Evolutionary conservation across 1,140 invertebrate species (phyloP).

Genomic region (Drosophila ambigua): DNA sequence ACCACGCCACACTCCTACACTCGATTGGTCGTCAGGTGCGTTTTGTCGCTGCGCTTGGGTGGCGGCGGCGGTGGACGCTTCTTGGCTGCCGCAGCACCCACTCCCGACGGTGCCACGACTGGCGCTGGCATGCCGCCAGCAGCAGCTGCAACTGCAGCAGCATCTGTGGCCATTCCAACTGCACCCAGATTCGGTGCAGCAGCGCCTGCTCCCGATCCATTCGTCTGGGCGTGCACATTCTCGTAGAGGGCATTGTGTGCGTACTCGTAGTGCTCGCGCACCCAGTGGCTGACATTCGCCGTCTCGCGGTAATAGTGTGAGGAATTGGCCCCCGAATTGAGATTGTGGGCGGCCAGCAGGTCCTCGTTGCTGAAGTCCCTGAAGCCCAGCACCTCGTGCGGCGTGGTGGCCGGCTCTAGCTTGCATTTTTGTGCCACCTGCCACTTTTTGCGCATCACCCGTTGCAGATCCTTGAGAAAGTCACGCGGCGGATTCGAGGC

Average conservation of each 20-base stretch:
- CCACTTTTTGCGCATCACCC: conserved; percentile 97
- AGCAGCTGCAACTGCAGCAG: conserved; percentile 5
- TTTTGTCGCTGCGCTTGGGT: conserved; percentile 91
- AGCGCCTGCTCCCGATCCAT: conserved; percentile 15
- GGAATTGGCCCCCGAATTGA: conserved; percentile 72
- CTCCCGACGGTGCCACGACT: conserved; percentile 16
- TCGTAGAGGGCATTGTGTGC: conserved; percentile 82
- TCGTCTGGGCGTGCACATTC: conserved; percentile 76
- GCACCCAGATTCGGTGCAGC: not conserved
- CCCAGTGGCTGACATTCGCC: conserved; percentile 94
- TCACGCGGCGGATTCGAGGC: conserved; percentile 91
- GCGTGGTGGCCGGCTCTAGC: conserved; percentile 91
- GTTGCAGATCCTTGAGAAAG: conserved; percentile 93
- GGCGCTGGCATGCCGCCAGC: conserved; percentile 25
- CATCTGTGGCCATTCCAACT: not conserved
- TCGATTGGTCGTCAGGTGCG: conserved; percentile 86
- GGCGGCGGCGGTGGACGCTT: conserved; percentile 90
- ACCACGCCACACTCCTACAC: conserved; percentile 42
- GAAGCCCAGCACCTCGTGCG: conserved; percentile 95
- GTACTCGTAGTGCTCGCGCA: conserved; percentile 93
- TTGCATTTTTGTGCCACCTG: conserved; percentile 96
- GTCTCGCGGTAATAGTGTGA: conserved; percentile 89
- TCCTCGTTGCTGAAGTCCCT: conserved; percentile 86
- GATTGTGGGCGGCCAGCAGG: conserved; percentile 70
- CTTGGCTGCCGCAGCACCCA: conserved; percentile 75